Percentiles rank a stretch among this genome's conserved stretches.
Conservation (phyloP, 1,140 invertebrate species). For the Hypsibius dujardini region DNA sequence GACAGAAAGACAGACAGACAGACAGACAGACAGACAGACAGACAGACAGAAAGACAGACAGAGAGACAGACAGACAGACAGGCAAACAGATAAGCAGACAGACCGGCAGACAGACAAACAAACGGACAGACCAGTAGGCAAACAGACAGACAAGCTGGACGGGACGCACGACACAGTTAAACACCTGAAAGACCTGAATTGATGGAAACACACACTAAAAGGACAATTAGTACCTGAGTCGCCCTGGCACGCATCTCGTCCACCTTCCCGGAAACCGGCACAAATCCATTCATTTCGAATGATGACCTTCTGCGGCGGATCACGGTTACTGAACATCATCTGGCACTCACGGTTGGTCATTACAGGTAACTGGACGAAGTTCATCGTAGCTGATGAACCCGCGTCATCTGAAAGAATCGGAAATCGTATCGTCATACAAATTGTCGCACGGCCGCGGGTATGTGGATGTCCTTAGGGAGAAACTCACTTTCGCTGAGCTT, state of each 20-base stretch:
- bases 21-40: too few species aligned
- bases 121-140: too few species aligned
- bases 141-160: too few species aligned
- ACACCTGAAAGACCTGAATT: not conserved
- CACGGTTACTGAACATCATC: constrained; percentile 53
- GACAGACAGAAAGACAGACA: too few species aligned
- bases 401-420: not conserved
- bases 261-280: constrained; percentile 51
- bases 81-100: too few species aligned
- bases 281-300: constrained; percentile 39
- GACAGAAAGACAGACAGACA: too few species aligned
- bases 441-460: too few species aligned
- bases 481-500: constrained; percentile 20
- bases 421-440: too few species aligned
- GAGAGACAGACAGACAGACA: too few species aligned
- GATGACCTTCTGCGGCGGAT: constrained; percentile 9
- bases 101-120: too few species aligned
- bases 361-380: constrained; percentile 60
- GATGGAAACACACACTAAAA: constrained; percentile 13
- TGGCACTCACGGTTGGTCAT: constrained; percentile 77
- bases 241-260: constrained; percentile 59
- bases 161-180: too few species aligned
- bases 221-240: constrained; percentile 27
- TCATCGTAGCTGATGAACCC: not conserved
- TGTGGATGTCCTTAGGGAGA: too few species aligned